A percentile compares a stretch with the other conserved stretches of the same genome.
These are phyloP conservation scores for Umimayanthus kanabou DNA, from an alignment of 92 coral and sea anemone species.

Conservation along the genomic window DNA sequence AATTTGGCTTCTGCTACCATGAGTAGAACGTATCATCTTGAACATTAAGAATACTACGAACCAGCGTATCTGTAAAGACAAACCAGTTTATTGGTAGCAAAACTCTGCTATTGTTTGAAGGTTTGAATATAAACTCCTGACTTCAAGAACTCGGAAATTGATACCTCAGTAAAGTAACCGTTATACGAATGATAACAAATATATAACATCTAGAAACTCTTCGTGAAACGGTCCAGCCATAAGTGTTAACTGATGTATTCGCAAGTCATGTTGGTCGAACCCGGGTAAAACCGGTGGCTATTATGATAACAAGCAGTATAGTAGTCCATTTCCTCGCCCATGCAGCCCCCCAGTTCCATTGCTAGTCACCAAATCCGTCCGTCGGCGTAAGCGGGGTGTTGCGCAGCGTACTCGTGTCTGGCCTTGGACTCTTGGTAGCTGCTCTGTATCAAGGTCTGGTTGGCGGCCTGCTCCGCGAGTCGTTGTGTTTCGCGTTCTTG, in stretches of 20 bases:
- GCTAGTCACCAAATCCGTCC: constrained; percentile 70
- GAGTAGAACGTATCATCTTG: no score
- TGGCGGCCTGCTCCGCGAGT: constrained; percentile 54
- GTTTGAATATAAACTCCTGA: not conserved
- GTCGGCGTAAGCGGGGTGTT: constrained; percentile 80
- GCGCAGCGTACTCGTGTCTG: constrained; percentile 76
- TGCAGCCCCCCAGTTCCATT: not conserved
- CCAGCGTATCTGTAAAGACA: not conserved
- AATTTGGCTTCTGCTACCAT: no score
- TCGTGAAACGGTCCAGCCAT: no score
- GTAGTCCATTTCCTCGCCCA: not conserved
- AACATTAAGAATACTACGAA: no score
- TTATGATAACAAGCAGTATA: not conserved
- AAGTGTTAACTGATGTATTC: not conserved
- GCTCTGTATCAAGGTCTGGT: constrained; percentile 58
- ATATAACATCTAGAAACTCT: not conserved
- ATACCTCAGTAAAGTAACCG: not conserved
- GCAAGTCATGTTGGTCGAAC: not conserved
- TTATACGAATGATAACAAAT: not conserved
- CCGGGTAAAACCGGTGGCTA: not conserved
- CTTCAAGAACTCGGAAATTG: not conserved
- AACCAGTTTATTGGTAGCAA: not conserved
- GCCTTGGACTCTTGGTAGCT: constrained; percentile 68
- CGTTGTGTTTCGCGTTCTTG: constrained; percentile 47
- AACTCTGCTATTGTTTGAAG: no score